Conservation (phyloP, 1,140 invertebrate species). For the Hetaerina americana region DNA sequence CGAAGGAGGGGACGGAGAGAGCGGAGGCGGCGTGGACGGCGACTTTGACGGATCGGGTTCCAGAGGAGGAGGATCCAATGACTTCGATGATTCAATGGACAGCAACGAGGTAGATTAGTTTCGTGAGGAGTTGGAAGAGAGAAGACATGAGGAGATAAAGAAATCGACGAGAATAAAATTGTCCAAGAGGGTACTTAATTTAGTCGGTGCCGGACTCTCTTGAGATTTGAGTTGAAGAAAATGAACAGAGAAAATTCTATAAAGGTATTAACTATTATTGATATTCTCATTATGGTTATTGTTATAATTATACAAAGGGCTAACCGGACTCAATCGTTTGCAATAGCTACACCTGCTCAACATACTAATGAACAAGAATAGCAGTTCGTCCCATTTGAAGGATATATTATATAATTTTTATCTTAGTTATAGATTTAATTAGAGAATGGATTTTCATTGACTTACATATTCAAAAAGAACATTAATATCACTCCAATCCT, state of each 20-base stretch:
- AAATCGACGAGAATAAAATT: background rate
- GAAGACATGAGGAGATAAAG: background rate
- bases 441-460: background rate
- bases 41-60: background rate
- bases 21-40: background rate
- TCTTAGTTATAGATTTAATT: background rate
- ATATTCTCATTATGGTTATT: no score
- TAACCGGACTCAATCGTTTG: no score
- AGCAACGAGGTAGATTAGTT: background rate
- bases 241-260: no score
- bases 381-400: background rate
- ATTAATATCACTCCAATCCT: background rate
- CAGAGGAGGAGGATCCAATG: background rate
- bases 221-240: no score
- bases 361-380: background rate
- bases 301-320: no score
- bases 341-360: background rate
- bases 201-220: no score
- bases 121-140: background rate
- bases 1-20: conserved; percentile 32
- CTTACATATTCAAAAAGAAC: background rate
- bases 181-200: no score
- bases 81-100: background rate
- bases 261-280: no score
- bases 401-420: background rate